Base-by-base conservation (phyloP, 2,888 invertebrate genomes). In the Orchesella flavescens region DNA sequence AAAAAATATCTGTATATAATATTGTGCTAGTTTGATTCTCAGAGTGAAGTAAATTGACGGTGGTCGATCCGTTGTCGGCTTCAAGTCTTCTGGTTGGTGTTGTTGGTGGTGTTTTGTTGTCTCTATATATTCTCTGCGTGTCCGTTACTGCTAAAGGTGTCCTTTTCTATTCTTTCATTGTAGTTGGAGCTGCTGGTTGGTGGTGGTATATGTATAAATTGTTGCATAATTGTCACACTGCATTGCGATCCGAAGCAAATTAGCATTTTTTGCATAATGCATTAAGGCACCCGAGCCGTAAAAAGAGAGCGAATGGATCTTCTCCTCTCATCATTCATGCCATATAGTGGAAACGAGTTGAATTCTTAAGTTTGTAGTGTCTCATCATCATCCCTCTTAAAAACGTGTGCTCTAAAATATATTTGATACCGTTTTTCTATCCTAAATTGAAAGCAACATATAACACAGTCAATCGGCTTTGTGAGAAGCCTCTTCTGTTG, bases 51-150 rank as follows among this genome's bases (percentile, higher is more conserved):
- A 68, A 76, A 76, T 76, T 76, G 76, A 68, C 76, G 53, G 68
- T 68, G 68, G 76, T 76, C n/a, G 68, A 13, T 17, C 17, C 46
- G 75, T 75, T 73, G 75, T 75, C 75, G 75, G 75, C 75, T 75
- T 75, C 24, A 46, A 53, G 49, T 53, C 13, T 53, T 17, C 19
- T 44, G n/a, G 34, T 34, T 74, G n/a, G 10, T n/a, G 9, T 46
- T 61, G 4, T 19, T 44, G n/a, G 34, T 74, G n/a, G 10, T n/a
- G 9, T 46, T 61, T 9, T 65, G 21, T 53, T 53, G 34, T 43
- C 76, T 17, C 76, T 34, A 7, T 34, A 34, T 34, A n/a, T n/a
- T n/a, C 7, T 34, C 24, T 76, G 66, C 76, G 76, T 76, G 76
- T 43, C 76, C 76, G 76, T 76, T 76, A 68, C 66, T 76, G 57